Evolutionary conservation across 2,888 invertebrate species (phyloP), one percentile per base, ranked within the genome.

Genomic region (Diploptera punctata): DNA sequence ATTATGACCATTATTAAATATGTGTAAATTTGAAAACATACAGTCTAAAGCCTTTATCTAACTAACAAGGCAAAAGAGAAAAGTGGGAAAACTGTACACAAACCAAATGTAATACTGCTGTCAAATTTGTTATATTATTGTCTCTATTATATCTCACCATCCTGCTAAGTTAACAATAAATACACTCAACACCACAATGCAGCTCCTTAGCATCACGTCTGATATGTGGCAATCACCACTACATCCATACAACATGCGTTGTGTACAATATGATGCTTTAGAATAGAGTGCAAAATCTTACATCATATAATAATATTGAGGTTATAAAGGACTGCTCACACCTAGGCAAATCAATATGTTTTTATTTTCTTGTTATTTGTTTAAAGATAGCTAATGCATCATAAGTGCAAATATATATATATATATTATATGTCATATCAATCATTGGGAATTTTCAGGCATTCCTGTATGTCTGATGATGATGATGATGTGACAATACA

Each of bases 71-170:
- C 19, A 1, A 52, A 52, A 52, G n/a, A 52, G 13, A 24, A 24
- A 19, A 52, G 13, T 44, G 52, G 49, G 24, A 52, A 9, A 52
- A 18, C 13, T 5, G 13, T 24, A 13, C 19, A 62, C 62, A 33
- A 62, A 61, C 16, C 43, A 43, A 62, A 16, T 62, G 62, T 62
- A 62, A 62, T 62, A 62, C 62, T 62, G 62, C 43, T 38, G 62
- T 21, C 24, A 21, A 24, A 43, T 21, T 43, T 18, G n/a, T 38
- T 62, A 62, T 43, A 62, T 62, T 62, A 62, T 62, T 62, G 62
- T 62, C 62, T 60, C 60, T 61, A 21, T 61, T n/a, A n/a, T 33
- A 33, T 33, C n/a, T 62, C 43, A 26, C 43, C 43, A 19, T 62
- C 38, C 29, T 43, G 62, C 16, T 21, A 21, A 31, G 19, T 18